Base-by-base conservation (phyloP, 2,888 invertebrate genomes). In the Thysanoteuthis rhombus region DNA sequence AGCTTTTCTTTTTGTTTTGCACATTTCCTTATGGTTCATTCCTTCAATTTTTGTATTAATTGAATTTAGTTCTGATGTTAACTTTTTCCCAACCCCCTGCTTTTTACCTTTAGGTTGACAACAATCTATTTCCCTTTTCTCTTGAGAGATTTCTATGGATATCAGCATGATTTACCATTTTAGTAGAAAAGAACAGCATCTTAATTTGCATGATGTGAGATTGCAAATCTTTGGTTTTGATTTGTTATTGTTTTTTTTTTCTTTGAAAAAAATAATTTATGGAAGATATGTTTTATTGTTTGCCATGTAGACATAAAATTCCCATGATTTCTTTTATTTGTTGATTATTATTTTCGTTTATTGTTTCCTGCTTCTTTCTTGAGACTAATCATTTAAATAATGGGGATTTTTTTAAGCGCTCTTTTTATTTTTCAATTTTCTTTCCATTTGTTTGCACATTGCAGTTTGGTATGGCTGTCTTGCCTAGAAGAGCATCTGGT, bases 1-100 rank as follows among this genome's bases (percentile, higher is more conserved):
- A 42, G 92, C 92, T 92, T 92, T 92, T 42, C 45, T 40, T 92
- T 45, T 92, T 92, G n/a, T n/a, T 92, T 92, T 92, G 92, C 92
- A 45, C n/a, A n/a, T 75, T 75, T 75, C n/a, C 75, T 75, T 75
- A 75, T n/a, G 75, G 75, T 75, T 75, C 36, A 36, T n/a, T 75
- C 75, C 36, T 75, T 75, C n/a, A 75, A 75, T 75, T 75, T 75
- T n/a, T n/a, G n/a, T 75, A n/a, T 75, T 75, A 75, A 36, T n/a
- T 75, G 75, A 75, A 75, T n/a, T 75, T n/a, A 75, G 75, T 75
- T 75, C 75, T 36, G 75, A n/a, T 75, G 75, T 75, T 75, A 75
- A 75, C n/a, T 75, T 75, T 32, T 36, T 19, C 75, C 75, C 75
- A n/a, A 16, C 10, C 16, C 75, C 75, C n/a, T 75, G 75, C 75